phyloP scores from a whole-genome alignment of 2,888 invertebrate species.

The Hemaris fuciformis region DNA sequence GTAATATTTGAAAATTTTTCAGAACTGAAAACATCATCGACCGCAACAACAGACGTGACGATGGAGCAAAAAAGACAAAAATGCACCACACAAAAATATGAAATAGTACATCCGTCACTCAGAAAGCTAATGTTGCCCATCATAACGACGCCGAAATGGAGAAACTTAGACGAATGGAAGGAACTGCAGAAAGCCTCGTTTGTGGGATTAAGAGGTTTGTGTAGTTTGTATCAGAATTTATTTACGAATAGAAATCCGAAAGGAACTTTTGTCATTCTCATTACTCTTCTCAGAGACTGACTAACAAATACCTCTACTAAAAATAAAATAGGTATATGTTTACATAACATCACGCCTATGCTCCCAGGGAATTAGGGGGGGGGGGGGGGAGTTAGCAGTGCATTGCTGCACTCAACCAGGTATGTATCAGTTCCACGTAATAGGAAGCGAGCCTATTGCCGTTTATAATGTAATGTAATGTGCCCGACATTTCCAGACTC shows the following conservation, averaged over 20 bases:
- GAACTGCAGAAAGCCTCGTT: neutral
- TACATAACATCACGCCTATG: no score
- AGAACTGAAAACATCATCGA: neutral
- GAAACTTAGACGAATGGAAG: neutral
- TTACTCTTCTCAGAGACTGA: no score
- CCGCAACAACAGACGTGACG: neutral
- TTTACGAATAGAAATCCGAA: neutral
- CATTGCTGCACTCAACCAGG: no score
- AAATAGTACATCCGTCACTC: neutral
- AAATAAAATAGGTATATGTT: no score
- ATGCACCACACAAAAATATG: neutral
- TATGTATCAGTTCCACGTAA: no score
- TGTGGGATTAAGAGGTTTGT: neutral
- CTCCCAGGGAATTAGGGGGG: no score
- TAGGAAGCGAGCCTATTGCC: no score
- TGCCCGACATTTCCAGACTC: no score
- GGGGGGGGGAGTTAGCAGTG: no score
- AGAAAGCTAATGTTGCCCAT: neutral
- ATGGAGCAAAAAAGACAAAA: neutral
- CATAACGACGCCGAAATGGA: neutral
- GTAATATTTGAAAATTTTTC: neutral
- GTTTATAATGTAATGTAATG: no score
- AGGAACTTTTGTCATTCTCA: no score
- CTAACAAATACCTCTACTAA: no score
- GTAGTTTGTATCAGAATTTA: neutral